Evolutionary conservation across 2,888 invertebrate species (phyloP).

Genomic region (Bhutanitis thaidina): DNA sequence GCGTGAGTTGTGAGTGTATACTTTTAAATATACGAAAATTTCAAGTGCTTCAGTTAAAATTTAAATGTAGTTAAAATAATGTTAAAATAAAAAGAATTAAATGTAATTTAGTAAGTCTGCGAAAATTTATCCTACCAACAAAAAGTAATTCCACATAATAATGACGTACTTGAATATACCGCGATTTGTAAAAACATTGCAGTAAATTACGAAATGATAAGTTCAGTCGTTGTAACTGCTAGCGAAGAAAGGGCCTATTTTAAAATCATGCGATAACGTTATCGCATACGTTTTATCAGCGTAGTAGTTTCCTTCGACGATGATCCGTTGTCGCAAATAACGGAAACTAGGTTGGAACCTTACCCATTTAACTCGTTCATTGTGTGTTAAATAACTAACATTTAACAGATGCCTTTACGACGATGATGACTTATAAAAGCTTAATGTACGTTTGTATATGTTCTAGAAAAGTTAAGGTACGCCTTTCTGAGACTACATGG

Average conservation of each 20-base stretch:
- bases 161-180: conserved; percentile 2
- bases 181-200: conserved; percentile 12
- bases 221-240: conserved; percentile 7
- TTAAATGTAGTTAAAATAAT: too few species aligned
- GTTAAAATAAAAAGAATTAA: too few species aligned
- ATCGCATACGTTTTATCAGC: neutral
- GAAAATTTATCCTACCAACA: conserved; percentile 3
- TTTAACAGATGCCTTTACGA: too few species aligned
- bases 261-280: conserved; percentile 6
- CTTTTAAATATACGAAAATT: neutral
- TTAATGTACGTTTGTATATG: too few species aligned
- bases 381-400: neutral
- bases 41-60: neutral
- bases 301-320: too few species aligned
- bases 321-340: neutral
- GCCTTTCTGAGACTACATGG: too few species aligned
- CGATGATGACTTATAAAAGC: too few species aligned
- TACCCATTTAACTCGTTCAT: neutral
- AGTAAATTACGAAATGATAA: conserved; percentile 9
- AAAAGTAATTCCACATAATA: conserved; percentile 5
- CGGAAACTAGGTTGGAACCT: neutral
- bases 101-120: neutral
- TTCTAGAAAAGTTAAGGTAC: too few species aligned
- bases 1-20: neutral
- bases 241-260: conserved; percentile 7